These are phyloP conservation scores for Calcarius lapponicus DNA, from an alignment of 2,797 vertebrate species.

Conservation along the genomic window DNA sequence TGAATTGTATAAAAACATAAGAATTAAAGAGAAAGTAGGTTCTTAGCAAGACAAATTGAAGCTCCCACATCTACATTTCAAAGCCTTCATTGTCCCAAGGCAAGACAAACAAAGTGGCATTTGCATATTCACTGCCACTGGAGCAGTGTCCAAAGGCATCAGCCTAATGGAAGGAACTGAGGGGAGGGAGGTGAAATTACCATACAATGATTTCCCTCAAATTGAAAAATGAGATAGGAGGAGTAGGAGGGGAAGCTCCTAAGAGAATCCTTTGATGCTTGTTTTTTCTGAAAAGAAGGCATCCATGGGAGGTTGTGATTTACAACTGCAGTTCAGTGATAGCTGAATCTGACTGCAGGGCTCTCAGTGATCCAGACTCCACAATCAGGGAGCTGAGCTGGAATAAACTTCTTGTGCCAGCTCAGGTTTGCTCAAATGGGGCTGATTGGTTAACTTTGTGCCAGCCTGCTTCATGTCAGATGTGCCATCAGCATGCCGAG, in stretches of 20 bases:
- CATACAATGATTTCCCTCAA: background rate
- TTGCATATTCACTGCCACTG: constrained; percentile 48
- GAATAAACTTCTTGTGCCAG: constrained; percentile 7
- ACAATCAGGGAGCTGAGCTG: background rate
- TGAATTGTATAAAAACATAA: background rate
- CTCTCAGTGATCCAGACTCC: background rate
- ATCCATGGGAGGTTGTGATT: background rate
- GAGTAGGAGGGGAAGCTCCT: background rate
- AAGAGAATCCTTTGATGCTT: constrained; percentile 24
- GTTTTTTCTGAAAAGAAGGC: background rate
- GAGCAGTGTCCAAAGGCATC: constrained; percentile 25
- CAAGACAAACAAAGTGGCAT: constrained; percentile 39
- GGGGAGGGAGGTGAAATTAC: constrained; percentile 13
- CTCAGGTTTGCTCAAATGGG: background rate
- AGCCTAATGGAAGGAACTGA: background rate
- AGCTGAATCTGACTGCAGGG: constrained; percentile 1
- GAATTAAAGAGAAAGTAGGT: constrained; percentile 19
- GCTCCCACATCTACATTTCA: constrained; percentile 55
- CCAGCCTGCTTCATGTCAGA: background rate
- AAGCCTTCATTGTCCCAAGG: constrained; percentile 49
- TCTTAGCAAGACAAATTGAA: constrained; percentile 33
- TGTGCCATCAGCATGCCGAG: background rate
- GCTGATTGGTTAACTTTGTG: background rate
- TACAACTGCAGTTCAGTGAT: constrained; percentile 20
- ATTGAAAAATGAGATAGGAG: constrained; percentile 20